phyloP scores from a whole-genome alignment of 2,797 vertebrate species.

The Tragopan temminckii region DNA sequence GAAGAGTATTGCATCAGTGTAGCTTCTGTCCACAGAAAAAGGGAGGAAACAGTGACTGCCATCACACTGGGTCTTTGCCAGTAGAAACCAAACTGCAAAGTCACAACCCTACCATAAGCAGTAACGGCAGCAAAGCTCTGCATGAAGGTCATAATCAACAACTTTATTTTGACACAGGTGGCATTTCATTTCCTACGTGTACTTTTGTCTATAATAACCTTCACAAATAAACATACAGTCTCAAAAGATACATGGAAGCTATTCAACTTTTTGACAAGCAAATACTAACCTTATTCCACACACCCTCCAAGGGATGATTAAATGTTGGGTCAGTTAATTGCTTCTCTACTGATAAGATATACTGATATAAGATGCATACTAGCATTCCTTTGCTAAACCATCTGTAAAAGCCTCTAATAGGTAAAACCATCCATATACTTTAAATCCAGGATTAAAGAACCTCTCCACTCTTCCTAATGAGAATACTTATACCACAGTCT shows the following conservation, averaged over 20 bases:
- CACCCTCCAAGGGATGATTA: not conserved
- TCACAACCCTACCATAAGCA: not conserved
- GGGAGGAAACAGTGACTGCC: not conserved
- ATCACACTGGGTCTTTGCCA: not conserved
- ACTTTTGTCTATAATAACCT: not conserved
- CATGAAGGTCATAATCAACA: not conserved
- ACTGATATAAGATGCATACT: not conserved
- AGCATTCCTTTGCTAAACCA: not conserved
- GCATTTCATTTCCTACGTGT: not conserved
- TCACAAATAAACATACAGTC: not conserved
- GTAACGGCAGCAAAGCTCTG: not conserved
- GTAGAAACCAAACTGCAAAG: constrained; percentile 22
- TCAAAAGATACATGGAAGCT: not conserved
- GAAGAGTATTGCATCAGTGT: constrained; percentile 9
- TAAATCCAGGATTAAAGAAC: not conserved
- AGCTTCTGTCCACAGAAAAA: not conserved
- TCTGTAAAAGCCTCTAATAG: not conserved
- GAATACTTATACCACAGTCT: not conserved
- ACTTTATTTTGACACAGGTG: not conserved
- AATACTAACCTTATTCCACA: not conserved
- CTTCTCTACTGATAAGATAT: not conserved
- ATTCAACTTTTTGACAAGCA: not conserved
- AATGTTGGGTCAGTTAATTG: not conserved
- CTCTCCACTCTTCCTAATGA: not conserved
- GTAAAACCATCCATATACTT: not conserved